Percentiles rank a stretch among this genome's conserved stretches.
These are phyloP conservation scores for Apaloderma vittatum DNA, from an alignment of 2,113 vertebrate species.

Conservation along the genomic window DNA sequence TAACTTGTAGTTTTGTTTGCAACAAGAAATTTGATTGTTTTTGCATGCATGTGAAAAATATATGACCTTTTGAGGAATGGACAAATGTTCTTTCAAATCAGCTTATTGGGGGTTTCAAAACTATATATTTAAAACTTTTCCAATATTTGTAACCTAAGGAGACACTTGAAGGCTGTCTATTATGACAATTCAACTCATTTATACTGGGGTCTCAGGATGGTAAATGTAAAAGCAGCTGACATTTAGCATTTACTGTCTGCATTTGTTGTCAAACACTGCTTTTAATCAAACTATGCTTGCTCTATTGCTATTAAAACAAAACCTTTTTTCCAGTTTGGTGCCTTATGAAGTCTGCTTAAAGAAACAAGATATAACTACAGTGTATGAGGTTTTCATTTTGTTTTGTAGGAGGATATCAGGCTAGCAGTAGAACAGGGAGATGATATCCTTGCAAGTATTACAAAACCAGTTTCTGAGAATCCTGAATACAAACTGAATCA, in stretches of 20 bases:
- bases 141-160: neutral
- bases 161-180: neutral
- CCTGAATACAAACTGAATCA: conserved; percentile 89
- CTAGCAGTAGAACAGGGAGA: conserved; percentile 86
- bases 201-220: neutral
- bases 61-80: neutral
- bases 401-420: conserved; percentile 86
- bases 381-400: rapidly evolving
- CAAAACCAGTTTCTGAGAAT: conserved; percentile 84
- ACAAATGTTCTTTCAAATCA: neutral
- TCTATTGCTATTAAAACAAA: neutral
- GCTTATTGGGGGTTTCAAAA: neutral
- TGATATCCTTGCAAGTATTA: conserved; percentile 86
- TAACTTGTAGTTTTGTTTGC: conserved; percentile 10
- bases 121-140: neutral
- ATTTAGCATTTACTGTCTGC: neutral
- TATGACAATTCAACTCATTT: neutral
- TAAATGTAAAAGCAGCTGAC: neutral
- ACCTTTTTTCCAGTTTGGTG: neutral
- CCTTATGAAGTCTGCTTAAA: neutral
- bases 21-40: conserved; percentile 3
- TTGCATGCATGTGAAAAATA: neutral
- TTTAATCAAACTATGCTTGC: neutral
- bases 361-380: neutral
- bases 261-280: neutral